Percentiles rank a stretch among this genome's conserved stretches.
These are phyloP conservation scores for Harpagoxenus sublaevis DNA, from an alignment of 2,888 invertebrate species.

Conservation along the genomic window DNA sequence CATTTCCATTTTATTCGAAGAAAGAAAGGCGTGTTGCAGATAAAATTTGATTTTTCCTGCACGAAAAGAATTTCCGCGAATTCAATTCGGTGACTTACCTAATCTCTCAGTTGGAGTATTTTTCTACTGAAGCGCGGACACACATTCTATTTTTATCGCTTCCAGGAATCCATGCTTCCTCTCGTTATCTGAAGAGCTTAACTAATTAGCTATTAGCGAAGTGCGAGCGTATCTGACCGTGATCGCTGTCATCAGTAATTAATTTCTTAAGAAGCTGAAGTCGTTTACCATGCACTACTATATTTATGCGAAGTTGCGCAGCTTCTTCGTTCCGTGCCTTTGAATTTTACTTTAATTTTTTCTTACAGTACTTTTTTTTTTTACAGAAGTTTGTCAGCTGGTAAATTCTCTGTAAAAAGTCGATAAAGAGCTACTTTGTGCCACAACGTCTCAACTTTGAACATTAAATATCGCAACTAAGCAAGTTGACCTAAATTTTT, in stretches of 20 bases:
- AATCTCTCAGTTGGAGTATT: not conserved
- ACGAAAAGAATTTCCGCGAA: slow-evolving; percentile 21
- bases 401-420: not conserved
- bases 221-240: slow-evolving; percentile 65
- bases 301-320: not conserved
- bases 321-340: not conserved
- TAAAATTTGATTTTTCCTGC: slow-evolving; percentile 16
- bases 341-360: slow-evolving; percentile 10
- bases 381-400: not conserved
- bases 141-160: slow-evolving; percentile 66
- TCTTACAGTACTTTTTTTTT: no score
- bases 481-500: not conserved
- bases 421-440: not conserved
- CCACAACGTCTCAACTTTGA: not conserved
- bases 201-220: slow-evolving; percentile 69
- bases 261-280: slow-evolving; percentile 57
- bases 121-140: slow-evolving; percentile 3
- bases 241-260: slow-evolving; percentile 75
- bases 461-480: not conserved
- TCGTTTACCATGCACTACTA: not conserved
- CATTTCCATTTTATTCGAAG: slow-evolving; percentile 3
- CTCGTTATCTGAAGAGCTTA: slow-evolving; percentile 62
- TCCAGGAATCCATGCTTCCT: slow-evolving; percentile 30
- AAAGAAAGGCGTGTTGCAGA: not conserved
- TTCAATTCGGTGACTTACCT: not conserved